Base-by-base conservation (phyloP, 1,140 invertebrate species). In the Hycleus phaleratus region DNA sequence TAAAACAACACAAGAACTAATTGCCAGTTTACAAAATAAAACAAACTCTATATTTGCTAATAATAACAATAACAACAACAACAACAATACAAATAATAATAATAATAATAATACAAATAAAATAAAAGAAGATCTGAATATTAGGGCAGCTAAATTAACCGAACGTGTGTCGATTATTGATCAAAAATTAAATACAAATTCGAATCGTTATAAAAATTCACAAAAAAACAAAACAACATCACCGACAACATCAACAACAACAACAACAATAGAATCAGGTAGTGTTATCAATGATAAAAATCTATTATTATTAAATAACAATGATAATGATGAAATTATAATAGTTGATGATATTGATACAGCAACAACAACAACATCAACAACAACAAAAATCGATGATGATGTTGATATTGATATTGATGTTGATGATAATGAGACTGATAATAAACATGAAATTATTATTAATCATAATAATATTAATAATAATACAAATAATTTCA, bases 1-100 rank as follows among this genome's bases (percentile, higher is more conserved):
- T 1, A 92, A 91, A 78, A 93, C 90, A 1, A 92, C 90, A 24
- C 87, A 90, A 65, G 86, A 93, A 70, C 71, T 93, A 12, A 78
- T 92, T 50, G 87, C 86, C 40, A 85, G 88, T 68, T 76, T 92
- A 56, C 85, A 88, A 70, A 85, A 84, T 55, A 77, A 82, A 49
- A 8, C 40, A 42, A 74, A 62, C 66, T 26, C 63, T 59, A 59
- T 51, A 39, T 10, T 49, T 10, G 42, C 43, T 42, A 50, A 49
- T 46, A 39, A 52, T 38, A 43, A 39, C 43, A 52, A 25, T 24
- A n/a, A 42, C 2, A 42, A 9, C 3, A 42, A 42, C 43, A 45
- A 52, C 55, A 46, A 38, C 46, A 44, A 39, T 18, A 18, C 18
- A 18, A 42, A 46, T 44, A 50, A 49, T 46, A 39, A 52, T 38